Evolutionary conservation across 2,888 invertebrate genomes (phyloP), one percentile per base, ranked within the genome.

Genomic region (Athalia cordata): DNA sequence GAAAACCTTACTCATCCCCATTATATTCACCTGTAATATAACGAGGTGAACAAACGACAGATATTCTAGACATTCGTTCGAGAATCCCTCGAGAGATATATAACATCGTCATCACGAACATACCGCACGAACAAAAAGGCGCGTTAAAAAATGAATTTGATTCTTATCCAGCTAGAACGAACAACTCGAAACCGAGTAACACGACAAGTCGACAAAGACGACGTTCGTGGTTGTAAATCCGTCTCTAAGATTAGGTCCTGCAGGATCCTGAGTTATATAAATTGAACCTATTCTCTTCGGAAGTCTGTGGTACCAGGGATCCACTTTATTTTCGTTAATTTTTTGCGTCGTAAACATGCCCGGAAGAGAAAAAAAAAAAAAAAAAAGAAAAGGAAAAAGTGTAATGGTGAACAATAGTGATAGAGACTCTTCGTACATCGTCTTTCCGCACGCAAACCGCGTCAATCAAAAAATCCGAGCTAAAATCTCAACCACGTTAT

Each of bases 241-340:
- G 87, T 86, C 84, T 86, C 84, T 82, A 83, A 86, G 87, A 86
- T 86, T 86, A 86, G 87, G 86, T 87, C 85, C 84, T 29, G 11
- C n/a, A 85, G 85, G 29, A 83, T 83, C 83, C 83, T 85, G 84
- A 86, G 86, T 86, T 83, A 85, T 87, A 87, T 86, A 86, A 86
- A 87, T 86, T 86, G 87, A 86, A 86, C 85, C 82, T 85, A 85
- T 87, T 85, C 85, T 83, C 82, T 85, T 83, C 80, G 82, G 79
- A 81, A 79, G 80, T 77, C 82, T 82, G 80, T 81, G 84, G 84
- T 82, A 83, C 80, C 78, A 8, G 72, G 81, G 84, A 57, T 59
- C 85, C 83, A 85, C 85, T 86, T 86, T 86, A 85, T 87, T 87
- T 87, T 85, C 85, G 84, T 86, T 87, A 87, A 86, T 87, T 86